These are phyloP conservation scores for Thalassarche chlororhynchos DNA, from an alignment of 2,113 vertebrate species.

Conservation along the genomic window DNA sequence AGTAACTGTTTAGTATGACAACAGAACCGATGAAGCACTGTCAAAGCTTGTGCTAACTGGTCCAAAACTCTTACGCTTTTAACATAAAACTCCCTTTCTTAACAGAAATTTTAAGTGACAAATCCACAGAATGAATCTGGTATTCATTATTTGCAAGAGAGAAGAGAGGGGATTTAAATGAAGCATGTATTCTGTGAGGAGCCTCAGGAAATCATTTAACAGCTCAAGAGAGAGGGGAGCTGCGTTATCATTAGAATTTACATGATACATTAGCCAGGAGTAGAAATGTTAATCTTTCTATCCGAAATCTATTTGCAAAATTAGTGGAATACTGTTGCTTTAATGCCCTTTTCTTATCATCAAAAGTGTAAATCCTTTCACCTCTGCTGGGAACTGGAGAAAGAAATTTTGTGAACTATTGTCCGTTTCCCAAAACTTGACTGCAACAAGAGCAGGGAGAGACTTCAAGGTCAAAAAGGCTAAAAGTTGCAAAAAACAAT, in stretches of 20 bases:
- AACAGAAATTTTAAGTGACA: slow-evolving; percentile 77
- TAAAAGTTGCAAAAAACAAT: neutral
- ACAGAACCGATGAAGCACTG: neutral
- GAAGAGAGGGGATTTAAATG: slow-evolving; percentile 62
- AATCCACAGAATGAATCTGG: slow-evolving; percentile 51
- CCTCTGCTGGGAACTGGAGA: neutral
- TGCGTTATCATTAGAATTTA: slow-evolving; percentile 72
- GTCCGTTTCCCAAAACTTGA: neutral
- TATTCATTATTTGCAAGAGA: slow-evolving; percentile 68
- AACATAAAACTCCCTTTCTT: slow-evolving; percentile 6
- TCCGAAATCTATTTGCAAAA: slow-evolving; percentile 70
- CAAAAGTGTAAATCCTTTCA: neutral
- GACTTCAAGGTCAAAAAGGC: neutral
- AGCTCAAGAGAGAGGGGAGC: slow-evolving; percentile 47
- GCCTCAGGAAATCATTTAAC: slow-evolving; percentile 73
- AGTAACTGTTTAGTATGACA: neutral
- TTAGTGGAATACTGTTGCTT: slow-evolving; percentile 48
- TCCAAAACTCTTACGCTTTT: neutral
- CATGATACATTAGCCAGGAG: slow-evolving; percentile 75
- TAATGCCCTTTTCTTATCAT: neutral
- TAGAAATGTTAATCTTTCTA: slow-evolving; percentile 70
- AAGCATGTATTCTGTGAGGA: slow-evolving; percentile 60
- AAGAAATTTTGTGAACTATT: neutral
- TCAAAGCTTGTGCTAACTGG: neutral
- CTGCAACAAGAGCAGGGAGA: neutral